Evolutionary conservation across 2,113 vertebrate species (phyloP), one percentile per base, ranked within the genome.

Genomic region (Ahaetulla prasina): DNA sequence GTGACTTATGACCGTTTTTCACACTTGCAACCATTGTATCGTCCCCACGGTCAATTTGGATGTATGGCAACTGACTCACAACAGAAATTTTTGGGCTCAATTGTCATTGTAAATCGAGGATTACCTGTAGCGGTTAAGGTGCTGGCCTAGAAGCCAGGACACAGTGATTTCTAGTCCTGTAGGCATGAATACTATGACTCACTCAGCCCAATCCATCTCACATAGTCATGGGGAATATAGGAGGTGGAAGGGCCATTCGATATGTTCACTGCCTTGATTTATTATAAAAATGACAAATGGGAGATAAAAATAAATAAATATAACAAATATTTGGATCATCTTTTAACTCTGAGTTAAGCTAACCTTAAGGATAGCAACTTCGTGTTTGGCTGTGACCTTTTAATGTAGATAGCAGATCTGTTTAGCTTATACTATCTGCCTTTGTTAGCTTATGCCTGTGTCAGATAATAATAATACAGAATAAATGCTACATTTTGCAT

Each of bases 401-500:
- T 57, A 85, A 8, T 87, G 47, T 74, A 94, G 53, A 84, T 60
- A 94, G 54, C 27, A 91, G 87, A 4, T 20, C 92, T 93, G 92
- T 57, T 54, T 88, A 91, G 80, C 89, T 2, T 2, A 35, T 92
- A 93, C 90, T 94, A 89, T 94, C 89, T 94, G 90, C 89, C 85
- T 39, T 63, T 94, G 85, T 20, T 60, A 43, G 90, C 93, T 55
- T 92, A 93, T 92, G 91, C 86, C 63, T 94, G 93, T 95, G 93
- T 35, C 43, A 52, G 52, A 53, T 50, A 47, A 84, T 35, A 22
- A 95, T 93, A 94, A 86, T 92, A 92, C 57, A 94, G 91, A 39
- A 39, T 94, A 95, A 95, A 68, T 89, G 92, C 80, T 85, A 23
- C 63, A 91, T 89, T 96, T 94, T 95, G 60, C 95, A 93, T 84